phyloP scores from a whole-genome alignment of 1,140 invertebrate genomes.

The Monochamus saltuarius region DNA sequence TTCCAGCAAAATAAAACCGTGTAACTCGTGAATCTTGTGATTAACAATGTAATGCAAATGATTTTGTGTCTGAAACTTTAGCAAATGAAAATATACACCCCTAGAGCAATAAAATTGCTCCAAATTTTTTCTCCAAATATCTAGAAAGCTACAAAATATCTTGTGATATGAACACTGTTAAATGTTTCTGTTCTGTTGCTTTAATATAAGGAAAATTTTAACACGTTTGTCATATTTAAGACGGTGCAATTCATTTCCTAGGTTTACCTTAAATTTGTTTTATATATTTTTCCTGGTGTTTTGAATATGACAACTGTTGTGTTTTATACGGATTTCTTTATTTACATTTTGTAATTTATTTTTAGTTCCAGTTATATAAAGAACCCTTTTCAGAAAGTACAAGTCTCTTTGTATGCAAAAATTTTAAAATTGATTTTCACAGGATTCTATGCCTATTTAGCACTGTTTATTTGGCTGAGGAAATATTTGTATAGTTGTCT shows the following conservation, averaged over 20 bases:
- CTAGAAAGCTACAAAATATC: constrained; percentile 28
- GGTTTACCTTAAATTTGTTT: not conserved
- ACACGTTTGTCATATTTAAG: constrained; percentile 5
- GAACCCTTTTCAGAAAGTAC: constrained; percentile 1
- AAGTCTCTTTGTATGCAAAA: constrained; percentile 18
- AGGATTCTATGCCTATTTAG: constrained; percentile 23
- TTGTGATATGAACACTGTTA: constrained; percentile 36
- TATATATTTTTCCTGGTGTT: constrained; percentile 4
- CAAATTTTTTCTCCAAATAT: constrained; percentile 8
- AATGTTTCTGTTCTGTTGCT: constrained; percentile 30
- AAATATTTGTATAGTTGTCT: constrained; percentile 37
- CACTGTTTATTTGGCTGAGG: constrained; percentile 33
- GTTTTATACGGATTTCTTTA: constrained; percentile 25
- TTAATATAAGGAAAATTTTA: constrained; percentile 3
- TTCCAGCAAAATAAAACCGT: not conserved
- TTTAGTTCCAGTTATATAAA: constrained; percentile 21
- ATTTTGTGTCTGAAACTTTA: not conserved
- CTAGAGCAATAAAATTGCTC: not conserved
- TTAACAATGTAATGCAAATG: not conserved
- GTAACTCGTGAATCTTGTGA: not conserved
- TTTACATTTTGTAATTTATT: constrained; percentile 30
- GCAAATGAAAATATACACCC: constrained; percentile 25
- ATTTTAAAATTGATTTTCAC: constrained; percentile 9
- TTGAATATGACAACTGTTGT: not conserved
- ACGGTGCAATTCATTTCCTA: not conserved